These are phyloP conservation scores for Phytoseiulus persimilis DNA, from an alignment of 2,888 invertebrate species.

Conservation along the genomic window DNA sequence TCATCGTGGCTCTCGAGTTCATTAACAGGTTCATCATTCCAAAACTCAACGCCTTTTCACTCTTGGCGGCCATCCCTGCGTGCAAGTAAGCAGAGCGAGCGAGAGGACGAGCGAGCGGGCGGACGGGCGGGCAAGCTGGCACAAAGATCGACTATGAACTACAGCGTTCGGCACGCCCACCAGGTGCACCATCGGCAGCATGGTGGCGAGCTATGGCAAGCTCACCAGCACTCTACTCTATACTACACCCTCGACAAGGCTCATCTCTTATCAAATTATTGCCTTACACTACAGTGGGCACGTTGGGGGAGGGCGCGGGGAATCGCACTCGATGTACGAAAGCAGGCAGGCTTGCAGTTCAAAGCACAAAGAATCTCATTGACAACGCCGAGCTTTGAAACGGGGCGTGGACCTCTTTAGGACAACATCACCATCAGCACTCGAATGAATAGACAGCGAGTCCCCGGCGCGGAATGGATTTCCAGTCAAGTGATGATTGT, in stretches of 20 bases:
- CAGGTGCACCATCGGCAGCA: conserved; percentile 13
- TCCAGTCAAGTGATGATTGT: not conserved
- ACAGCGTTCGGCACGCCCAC: conserved; percentile 26
- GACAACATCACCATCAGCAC: not conserved
- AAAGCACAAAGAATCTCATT: not conserved
- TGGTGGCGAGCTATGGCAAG: not conserved
- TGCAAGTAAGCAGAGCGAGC: not conserved
- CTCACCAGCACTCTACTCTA: not conserved
- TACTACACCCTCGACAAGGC: not conserved
- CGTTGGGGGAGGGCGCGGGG: not conserved
- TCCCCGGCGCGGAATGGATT: not conserved
- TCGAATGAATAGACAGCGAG: not conserved
- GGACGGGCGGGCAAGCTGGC: not conserved
- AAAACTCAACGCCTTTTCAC: not conserved
- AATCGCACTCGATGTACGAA: not conserved
- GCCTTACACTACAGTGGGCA: not conserved
- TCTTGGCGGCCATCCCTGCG: not conserved
- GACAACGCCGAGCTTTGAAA: not conserved
- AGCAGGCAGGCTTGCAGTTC: not conserved
- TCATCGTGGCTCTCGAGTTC: not conserved
- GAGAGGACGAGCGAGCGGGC: too few relatives aligned
- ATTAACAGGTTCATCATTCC: not conserved
- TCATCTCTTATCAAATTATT: conserved; percentile 38
- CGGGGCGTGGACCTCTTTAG: not conserved
- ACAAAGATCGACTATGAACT: not conserved